phyloP scores from a whole-genome alignment of 2,113 vertebrate genomes.

The Grammomys dolichurus region DNA sequence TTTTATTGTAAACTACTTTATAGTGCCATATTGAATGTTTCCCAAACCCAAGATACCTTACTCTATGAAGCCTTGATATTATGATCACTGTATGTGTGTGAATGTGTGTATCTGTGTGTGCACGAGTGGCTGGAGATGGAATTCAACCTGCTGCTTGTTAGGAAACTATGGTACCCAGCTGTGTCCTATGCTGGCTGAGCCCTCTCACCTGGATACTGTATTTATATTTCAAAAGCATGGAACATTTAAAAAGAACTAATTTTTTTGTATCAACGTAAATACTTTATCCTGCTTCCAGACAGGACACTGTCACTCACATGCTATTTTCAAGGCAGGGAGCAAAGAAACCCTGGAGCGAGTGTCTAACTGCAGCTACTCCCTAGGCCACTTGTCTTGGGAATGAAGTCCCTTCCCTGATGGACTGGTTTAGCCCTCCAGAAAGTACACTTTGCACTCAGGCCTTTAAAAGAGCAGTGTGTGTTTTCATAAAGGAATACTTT shows the following conservation, averaged over 20 bases:
- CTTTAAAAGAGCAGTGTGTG: not conserved
- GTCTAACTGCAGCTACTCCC: not conserved
- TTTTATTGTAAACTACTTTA: constrained; percentile 29
- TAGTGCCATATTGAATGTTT: constrained; percentile 13
- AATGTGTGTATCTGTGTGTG: not conserved
- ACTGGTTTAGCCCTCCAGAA: not conserved
- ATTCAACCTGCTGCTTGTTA: not conserved
- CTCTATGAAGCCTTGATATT: not conserved
- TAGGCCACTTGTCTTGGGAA: not conserved
- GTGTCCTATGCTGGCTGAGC: not conserved
- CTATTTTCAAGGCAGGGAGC: constrained; percentile 44
- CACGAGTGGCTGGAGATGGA: not conserved
- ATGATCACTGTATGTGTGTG: not conserved
- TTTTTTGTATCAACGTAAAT: constrained; percentile 60
- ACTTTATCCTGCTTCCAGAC: constrained; percentile 80
- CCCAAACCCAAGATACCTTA: not conserved
- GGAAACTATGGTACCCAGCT: not conserved
- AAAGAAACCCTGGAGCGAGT: not conserved
- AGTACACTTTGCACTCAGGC: not conserved
- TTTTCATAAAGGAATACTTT: constrained; percentile 60
- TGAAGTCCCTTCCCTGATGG: not conserved
- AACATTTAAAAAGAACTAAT: not conserved
- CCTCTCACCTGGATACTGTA: not conserved
- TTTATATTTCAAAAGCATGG: constrained; percentile 39
- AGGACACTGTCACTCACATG: constrained; percentile 40